phyloP scores from a whole-genome alignment of 2,113 vertebrate genomes.

The Centrocercus urophasianus region DNA sequence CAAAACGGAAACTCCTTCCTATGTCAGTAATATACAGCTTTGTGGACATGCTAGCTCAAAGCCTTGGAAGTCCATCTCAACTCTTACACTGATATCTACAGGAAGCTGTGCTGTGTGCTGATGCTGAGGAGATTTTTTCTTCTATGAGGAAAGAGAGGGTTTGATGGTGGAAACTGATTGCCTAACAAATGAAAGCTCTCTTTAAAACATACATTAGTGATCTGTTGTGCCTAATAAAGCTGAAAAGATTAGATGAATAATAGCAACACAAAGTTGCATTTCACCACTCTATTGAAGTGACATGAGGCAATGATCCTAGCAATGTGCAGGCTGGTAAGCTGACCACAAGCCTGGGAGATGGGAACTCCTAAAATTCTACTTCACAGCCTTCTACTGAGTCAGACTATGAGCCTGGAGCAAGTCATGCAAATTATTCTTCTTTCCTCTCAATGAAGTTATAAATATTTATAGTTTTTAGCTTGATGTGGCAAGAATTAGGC shows the following conservation, averaged over 20 bases:
- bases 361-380: background rate
- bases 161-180: background rate
- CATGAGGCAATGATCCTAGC: background rate
- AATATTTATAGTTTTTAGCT: background rate
- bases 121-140: background rate
- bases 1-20: background rate
- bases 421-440: background rate
- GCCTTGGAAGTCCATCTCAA: background rate
- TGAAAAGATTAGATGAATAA: slow-evolving; percentile 17
- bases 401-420: background rate
- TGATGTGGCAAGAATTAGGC: rapidly evolving
- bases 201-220: background rate
- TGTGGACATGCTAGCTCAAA: background rate
- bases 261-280: background rate
- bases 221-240: background rate
- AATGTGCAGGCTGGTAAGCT: background rate
- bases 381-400: background rate
- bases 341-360: background rate
- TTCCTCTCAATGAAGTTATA: background rate
- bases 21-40: background rate
- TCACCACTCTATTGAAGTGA: background rate
- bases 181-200: background rate
- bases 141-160: background rate
- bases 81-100: background rate
- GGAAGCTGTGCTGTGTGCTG: background rate